Evolutionary conservation across 2,797 vertebrate genomes (phyloP).

Genomic region (Pelobates cultripes): DNA sequence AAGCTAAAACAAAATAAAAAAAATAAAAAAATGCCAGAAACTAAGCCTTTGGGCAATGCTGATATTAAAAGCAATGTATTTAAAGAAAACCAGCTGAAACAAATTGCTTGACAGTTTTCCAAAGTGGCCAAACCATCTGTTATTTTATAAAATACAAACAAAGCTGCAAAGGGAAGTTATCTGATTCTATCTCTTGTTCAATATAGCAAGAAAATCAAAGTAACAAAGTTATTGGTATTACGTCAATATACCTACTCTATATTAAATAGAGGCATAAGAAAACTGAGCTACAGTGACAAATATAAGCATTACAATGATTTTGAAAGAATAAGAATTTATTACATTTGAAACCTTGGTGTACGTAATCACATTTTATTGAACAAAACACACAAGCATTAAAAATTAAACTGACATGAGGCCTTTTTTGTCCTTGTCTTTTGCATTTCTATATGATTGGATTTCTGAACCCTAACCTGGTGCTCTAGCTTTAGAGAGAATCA

Average conservation of each 20-base stretch:
- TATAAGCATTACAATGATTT: background rate
- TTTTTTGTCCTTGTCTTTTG: background rate
- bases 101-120: constrained; percentile 25
- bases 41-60: constrained; percentile 17
- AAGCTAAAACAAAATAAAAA: background rate
- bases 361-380: background rate
- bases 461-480: background rate
- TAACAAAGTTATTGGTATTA: background rate
- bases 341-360: background rate
- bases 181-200: constrained; percentile 1
- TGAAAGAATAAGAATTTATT: constrained; percentile 1
- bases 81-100: constrained; percentile 29
- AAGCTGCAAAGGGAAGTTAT: constrained; percentile 10
- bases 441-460: background rate
- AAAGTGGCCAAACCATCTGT: constrained; percentile 28
- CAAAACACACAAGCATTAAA: background rate
- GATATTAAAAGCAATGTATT: constrained; percentile 12
- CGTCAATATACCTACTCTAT: constrained; percentile 4
- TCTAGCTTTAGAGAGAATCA: background rate
- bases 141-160: constrained; percentile 5
- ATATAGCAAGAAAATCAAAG: background rate
- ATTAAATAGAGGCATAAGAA: background rate
- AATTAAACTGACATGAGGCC: background rate
- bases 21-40: background rate
- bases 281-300: background rate